These are phyloP conservation scores for Cyclopterus lumpus DNA, from an alignment of 2,797 vertebrate species.

Conservation along the genomic window DNA sequence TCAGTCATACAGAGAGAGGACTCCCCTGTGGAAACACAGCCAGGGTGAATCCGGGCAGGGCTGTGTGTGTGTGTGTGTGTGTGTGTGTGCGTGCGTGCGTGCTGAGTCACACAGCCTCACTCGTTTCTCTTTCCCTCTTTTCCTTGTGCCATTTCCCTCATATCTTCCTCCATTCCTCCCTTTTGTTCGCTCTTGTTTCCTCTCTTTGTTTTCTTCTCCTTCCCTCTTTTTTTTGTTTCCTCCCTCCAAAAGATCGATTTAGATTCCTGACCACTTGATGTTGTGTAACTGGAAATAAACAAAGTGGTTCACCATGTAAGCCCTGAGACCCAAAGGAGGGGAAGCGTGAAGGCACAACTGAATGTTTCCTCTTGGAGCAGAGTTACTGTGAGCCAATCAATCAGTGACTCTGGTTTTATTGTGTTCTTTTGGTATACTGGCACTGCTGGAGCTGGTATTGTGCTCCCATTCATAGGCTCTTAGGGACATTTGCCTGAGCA, in stretches of 20 bases:
- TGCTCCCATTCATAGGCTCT: constrained; percentile 27
- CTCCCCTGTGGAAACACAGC: constrained; percentile 53
- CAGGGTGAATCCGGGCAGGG: constrained; percentile 53
- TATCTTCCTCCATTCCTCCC: constrained; percentile 59
- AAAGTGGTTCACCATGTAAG: constrained; percentile 32
- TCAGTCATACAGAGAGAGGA: constrained; percentile 48
- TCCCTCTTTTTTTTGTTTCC: constrained; percentile 39
- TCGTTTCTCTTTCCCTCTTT: constrained; percentile 40
- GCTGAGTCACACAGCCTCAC: constrained; percentile 71
- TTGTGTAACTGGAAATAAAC: constrained; percentile 48
- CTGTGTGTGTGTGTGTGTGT: constrained; percentile 1
- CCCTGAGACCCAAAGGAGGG: constrained; percentile 35
- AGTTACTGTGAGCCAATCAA: constrained; percentile 56
- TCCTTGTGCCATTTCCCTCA: constrained; percentile 50
- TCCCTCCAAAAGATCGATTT: constrained; percentile 33
- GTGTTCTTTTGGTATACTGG: constrained; percentile 44
- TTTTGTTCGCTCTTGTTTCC: constrained; percentile 47
- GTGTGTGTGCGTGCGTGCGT: constrained; percentile 22
- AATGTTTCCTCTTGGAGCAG: constrained; percentile 60
- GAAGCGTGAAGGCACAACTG: constrained; percentile 41
- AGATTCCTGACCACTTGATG: constrained; percentile 32
- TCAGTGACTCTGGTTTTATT: constrained; percentile 60
- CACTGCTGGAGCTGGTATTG: constrained; percentile 44
- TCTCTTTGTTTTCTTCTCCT: constrained; percentile 40
- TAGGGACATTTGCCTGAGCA: constrained; percentile 32